phyloP scores from a whole-genome alignment of 1,140 invertebrate species.

The Polypedilum pembai region DNA sequence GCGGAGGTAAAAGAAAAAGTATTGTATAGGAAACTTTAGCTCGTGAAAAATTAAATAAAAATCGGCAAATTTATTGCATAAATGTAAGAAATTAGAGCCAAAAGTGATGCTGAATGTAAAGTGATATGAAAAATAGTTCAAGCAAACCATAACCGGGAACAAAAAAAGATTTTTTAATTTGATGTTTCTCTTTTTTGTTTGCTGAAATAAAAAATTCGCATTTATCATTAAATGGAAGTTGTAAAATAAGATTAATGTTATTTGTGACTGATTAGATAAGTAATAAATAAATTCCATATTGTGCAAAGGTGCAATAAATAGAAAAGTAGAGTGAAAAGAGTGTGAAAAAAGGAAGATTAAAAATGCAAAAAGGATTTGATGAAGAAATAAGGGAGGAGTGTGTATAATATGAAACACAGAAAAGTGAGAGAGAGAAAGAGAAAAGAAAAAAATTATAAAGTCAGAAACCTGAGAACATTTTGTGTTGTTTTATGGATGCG shows the following conservation, averaged over 20 bases:
- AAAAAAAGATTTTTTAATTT: constrained; percentile 9
- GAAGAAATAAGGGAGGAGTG: constrained; percentile 16
- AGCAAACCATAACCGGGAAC: background rate
- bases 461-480: constrained; percentile 9
- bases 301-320: background rate
- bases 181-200: background rate
- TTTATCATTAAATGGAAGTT: constrained; percentile 6
- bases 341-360: background rate
- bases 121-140: constrained; percentile 8
- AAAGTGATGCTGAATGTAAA: background rate
- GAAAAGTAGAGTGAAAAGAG: background rate
- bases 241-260: background rate
- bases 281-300: background rate
- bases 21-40: no score
- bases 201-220: background rate
- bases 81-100: no score
- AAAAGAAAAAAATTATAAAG: background rate
- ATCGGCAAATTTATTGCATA: no score
- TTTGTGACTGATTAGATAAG: background rate
- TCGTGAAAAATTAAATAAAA: no score
- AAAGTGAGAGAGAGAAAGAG: background rate
- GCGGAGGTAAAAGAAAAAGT: no score
- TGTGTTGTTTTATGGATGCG: background rate
- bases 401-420: background rate
- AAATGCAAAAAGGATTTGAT: constrained; percentile 13